phyloP scores from a whole-genome alignment of 2,797 vertebrate species.

The Chrosomus eos region DNA sequence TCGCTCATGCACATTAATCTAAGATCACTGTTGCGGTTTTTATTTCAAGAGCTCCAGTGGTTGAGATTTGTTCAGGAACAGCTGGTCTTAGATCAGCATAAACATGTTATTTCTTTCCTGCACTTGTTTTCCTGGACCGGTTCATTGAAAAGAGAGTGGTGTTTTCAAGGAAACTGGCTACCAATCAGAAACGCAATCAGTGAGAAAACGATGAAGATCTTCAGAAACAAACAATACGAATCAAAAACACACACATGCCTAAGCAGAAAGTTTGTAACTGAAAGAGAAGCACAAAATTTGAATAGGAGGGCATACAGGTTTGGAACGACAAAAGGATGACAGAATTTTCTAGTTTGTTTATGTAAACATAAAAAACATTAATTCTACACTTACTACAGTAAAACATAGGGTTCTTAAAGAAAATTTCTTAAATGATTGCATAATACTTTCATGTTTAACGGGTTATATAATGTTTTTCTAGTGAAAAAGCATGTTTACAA shows the following conservation, averaged over 20 bases:
- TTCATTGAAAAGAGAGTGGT: not conserved
- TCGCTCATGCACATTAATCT: constrained; percentile 29
- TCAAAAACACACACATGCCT: not conserved
- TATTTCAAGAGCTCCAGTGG: constrained; percentile 43
- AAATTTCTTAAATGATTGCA: too few relatives aligned
- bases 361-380: not conserved
- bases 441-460: too few relatives aligned
- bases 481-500: not conserved
- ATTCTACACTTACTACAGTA: not conserved
- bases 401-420: not conserved
- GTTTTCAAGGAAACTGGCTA: constrained; percentile 25
- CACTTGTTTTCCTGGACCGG: constrained; percentile 25
- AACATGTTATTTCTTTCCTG: constrained; percentile 51
- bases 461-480: not conserved
- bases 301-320: not conserved
- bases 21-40: constrained; percentile 35
- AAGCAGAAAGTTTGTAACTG: not conserved
- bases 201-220: not conserved
- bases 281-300: not conserved
- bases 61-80: constrained; percentile 33
- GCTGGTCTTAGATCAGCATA: constrained; percentile 22
- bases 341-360: not conserved
- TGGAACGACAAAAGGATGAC: not conserved
- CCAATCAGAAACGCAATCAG: not conserved
- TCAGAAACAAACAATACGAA: not conserved